These are phyloP conservation scores for Oncorhynchus clarkii DNA, from an alignment of 2,113 vertebrate genomes.

Conservation along the genomic window DNA sequence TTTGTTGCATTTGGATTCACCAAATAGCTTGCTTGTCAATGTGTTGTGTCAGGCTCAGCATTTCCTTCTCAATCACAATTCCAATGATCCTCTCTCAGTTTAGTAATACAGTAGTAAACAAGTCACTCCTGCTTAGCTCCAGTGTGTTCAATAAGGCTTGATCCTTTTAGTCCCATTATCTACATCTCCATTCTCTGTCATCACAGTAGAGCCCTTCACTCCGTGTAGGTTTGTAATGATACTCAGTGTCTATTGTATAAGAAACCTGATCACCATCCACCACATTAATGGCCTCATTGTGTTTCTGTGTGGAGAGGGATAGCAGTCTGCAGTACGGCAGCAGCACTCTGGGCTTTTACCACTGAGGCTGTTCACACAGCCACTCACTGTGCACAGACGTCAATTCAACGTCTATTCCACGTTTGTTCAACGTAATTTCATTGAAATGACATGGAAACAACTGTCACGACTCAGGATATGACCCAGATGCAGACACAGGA, in stretches of 20 bases:
- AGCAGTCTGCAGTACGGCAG: background rate
- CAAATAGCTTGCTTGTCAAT: background rate
- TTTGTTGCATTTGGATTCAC: background rate
- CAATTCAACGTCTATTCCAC: too few species aligned
- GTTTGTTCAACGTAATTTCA: too few species aligned
- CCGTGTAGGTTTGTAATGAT: background rate
- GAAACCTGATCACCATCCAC: background rate
- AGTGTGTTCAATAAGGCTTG: background rate
- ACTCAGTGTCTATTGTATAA: too few species aligned
- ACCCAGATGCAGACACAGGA: too few species aligned
- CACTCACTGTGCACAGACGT: background rate
- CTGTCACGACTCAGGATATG: too few species aligned
- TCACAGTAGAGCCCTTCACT: background rate
- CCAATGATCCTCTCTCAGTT: background rate
- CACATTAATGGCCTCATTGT: background rate
- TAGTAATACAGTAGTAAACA: background rate
- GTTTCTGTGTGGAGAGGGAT: background rate
- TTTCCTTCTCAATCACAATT: constrained; percentile 25
- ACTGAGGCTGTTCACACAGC: too few species aligned
- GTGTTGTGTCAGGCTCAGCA: constrained; percentile 23
- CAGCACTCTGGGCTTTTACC: background rate
- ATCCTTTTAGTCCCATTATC: background rate
- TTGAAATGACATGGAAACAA: too few species aligned
- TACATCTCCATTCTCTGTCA: background rate
- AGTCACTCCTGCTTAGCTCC: background rate